These are phyloP conservation scores for Drosophila pectinifera DNA, from an alignment of 1,140 invertebrate species.

Conservation along the genomic window DNA sequence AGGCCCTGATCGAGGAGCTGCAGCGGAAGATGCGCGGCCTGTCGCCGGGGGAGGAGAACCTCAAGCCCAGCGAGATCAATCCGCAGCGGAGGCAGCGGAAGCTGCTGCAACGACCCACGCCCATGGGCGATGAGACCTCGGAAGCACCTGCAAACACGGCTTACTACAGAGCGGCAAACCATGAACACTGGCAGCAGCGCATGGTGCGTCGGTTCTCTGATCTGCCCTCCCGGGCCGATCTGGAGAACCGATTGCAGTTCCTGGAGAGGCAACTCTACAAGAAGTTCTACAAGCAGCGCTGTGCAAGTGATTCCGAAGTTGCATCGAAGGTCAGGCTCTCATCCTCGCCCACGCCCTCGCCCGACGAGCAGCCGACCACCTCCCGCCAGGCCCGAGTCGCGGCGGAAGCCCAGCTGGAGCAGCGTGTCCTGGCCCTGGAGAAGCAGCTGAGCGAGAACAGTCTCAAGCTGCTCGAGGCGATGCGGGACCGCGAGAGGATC, in stretches of 20 bases:
- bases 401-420: constrained; percentile 59
- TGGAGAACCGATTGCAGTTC: constrained; percentile 84
- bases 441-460: constrained; percentile 81
- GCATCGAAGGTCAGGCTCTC: constrained; percentile 64
- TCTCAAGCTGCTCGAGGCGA: constrained; percentile 69
- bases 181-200: constrained; percentile 71
- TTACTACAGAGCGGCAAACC: constrained; percentile 80
- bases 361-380: constrained; percentile 65
- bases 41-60: constrained; percentile 69
- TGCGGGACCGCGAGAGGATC: constrained; percentile 42
- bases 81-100: constrained; percentile 49
- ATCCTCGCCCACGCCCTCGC: neutral
- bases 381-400: constrained; percentile 56
- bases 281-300: constrained; percentile 84
- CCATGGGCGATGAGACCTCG: constrained; percentile 83
- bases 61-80: constrained; percentile 76
- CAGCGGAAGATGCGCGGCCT: constrained; percentile 68
- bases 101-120: constrained; percentile 61
- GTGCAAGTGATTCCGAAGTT: constrained; percentile 85
- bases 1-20: constrained; percentile 74
- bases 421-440: constrained; percentile 73
- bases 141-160: constrained; percentile 84
- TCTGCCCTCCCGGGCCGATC: constrained; percentile 81
- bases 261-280: constrained; percentile 81
- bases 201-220: constrained; percentile 84